Conservation (phyloP, 2,113 vertebrate genomes). For the Cochlearius cochlearius region DNA sequence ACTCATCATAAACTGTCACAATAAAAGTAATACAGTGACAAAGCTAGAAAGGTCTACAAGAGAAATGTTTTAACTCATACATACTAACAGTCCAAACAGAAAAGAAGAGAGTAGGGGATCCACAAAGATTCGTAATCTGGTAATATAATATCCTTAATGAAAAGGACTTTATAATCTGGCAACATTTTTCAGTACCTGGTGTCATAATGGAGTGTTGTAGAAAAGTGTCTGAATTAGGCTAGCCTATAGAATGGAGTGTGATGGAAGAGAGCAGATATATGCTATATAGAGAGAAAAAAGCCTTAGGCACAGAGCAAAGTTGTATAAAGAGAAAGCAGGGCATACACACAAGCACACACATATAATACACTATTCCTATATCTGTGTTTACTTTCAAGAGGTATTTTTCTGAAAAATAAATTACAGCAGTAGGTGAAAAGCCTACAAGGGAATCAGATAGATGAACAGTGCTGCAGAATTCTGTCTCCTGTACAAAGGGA, state of each 20-base stretch:
- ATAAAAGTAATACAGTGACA: not conserved
- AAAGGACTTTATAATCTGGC: not conserved
- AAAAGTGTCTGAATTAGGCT: not conserved
- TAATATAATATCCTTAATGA: not conserved
- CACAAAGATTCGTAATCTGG: not conserved
- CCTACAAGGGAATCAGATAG: slow-evolving; percentile 45
- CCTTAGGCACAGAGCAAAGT: not conserved
- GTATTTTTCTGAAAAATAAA: slow-evolving; percentile 47
- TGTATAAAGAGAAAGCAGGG: not conserved
- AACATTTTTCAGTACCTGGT: not conserved
- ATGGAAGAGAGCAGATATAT: not conserved
- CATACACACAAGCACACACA: not conserved
- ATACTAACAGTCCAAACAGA: not conserved
- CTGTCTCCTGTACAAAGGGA: slow-evolving; percentile 21
- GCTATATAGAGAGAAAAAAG: not conserved
- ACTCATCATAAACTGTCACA: not conserved
- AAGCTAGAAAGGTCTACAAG: not conserved
- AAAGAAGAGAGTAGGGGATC: not conserved
- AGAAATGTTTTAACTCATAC: not conserved
- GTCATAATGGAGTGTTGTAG: not conserved
- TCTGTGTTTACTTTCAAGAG: slow-evolving; percentile 9
- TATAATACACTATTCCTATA: not conserved
- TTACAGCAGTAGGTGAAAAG: slow-evolving; percentile 49
- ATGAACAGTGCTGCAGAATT: slow-evolving; percentile 23
- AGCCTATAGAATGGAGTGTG: not conserved